Base-by-base conservation (phyloP, 2,797 vertebrate species). In the Mionectes olivaceus region DNA sequence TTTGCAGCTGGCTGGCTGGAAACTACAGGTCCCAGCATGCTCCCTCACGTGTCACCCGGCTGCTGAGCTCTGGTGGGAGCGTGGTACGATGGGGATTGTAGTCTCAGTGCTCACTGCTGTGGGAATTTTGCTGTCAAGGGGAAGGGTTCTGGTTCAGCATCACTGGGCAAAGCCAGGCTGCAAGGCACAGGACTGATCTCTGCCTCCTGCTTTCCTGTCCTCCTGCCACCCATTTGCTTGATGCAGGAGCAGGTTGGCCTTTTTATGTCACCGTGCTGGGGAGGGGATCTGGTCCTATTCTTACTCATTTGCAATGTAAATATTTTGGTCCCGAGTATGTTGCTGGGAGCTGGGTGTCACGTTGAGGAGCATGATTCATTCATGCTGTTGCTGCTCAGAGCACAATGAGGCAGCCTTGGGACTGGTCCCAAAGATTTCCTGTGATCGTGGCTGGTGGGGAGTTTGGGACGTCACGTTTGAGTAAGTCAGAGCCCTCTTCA, bases 311-410 rank as follows among this genome's bases (percentile, higher is more conserved):
- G 76, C 90, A 84, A 80, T 5, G 53, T 96, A 96, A 96, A 96
- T 95, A 95, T 95, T 95, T 96, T 94, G 91, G 81, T 94, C 46
- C 73, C 0, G 5, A 78, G 67, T 87, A 86, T 4, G 91, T 96
- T 96, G 96, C 94, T 96, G 92, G 94, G 94, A 95, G 87, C 92
- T 65, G 92, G 63, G 89, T 93, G 94, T 94, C 92, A 90, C 47
- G 27, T 94, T 91, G 89, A 90, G 77, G 86, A 91, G 65, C 28
- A 28, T 96, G 96, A 95, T 96, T 95, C 96, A 96, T 97, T 97
- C 94, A 96, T 92, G 83, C 92, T 95, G 91, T 80, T 89, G 89
- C 91, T 78, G 92, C 79, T 92, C 1, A 0, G 85, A 93, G 89
- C 89, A 89, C 94, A 96, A 92, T 93, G 91, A 96, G 87, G 73